A percentile compares a stretch with the other conserved stretches of the same genome.
These are phyloP conservation scores for Palythoa heliodiscus DNA, from an alignment of 92 coral and sea anemone genomes.

Conservation along the genomic window DNA sequence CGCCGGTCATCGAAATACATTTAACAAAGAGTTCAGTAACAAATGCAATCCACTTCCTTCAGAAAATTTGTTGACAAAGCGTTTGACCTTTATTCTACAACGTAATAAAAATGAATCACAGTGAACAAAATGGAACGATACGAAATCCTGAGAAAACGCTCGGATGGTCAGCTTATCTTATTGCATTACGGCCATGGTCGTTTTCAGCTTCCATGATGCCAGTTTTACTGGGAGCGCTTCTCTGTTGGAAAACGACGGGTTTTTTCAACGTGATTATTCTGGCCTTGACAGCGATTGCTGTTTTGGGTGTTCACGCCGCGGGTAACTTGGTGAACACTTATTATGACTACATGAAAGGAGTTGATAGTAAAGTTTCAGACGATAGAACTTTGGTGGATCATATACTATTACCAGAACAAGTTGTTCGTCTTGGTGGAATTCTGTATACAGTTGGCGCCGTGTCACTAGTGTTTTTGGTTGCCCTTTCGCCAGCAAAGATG, in stretches of 20 bases:
- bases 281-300: conserved; percentile 72
- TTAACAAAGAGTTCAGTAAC: too few relatives aligned
- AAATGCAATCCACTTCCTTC: too few relatives aligned
- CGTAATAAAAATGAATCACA: conserved; percentile 11
- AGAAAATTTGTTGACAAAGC: background rate
- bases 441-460: conserved; percentile 79
- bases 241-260: conserved; percentile 91
- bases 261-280: conserved; percentile 61
- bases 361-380: conserved; percentile 94
- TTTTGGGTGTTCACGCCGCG: conserved; percentile 95
- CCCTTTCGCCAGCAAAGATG: conserved; percentile 88
- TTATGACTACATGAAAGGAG: conserved; percentile 92
- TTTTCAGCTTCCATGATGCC: conserved; percentile 94
- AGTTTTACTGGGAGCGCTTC: conserved; percentile 85
- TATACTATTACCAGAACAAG: conserved; percentile 85
- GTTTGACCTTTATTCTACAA: background rate
- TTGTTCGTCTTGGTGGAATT: conserved; percentile 88
- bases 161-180: conserved; percentile 74
- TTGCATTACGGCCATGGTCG: conserved; percentile 98
- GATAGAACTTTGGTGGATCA: conserved; percentile 96
- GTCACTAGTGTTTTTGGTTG: conserved; percentile 75
- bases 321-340: conserved; percentile 96
- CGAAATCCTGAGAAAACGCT: conserved; percentile 41
- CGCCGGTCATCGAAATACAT: too few relatives aligned
- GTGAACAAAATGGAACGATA: conserved; percentile 26